A percentile compares a stretch with the other conserved stretches of the same genome.
These are phyloP conservation scores for Eumaeus atala DNA, from an alignment of 1,140 invertebrate species.

Conservation along the genomic window DNA sequence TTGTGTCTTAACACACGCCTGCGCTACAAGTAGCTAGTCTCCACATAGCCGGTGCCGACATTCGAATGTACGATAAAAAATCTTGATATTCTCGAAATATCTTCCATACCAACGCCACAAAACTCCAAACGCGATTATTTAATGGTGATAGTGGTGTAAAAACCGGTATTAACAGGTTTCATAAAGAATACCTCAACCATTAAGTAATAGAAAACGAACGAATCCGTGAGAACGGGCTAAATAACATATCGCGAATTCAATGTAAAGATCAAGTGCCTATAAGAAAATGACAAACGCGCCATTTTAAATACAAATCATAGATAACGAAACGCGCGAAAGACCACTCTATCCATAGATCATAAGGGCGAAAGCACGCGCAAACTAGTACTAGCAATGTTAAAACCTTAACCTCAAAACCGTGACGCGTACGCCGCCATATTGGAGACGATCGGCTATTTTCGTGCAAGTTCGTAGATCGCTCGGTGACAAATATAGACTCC, in stretches of 20 bases:
- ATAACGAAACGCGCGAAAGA: constrained; percentile 16
- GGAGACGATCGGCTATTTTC: constrained; percentile 47
- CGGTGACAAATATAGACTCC: constrained; percentile 29
- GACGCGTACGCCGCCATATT: constrained; percentile 59
- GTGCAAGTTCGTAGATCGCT: constrained; percentile 29
- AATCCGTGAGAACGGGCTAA: constrained; percentile 48
- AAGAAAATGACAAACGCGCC: constrained; percentile 58
- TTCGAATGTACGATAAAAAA: too few species aligned
- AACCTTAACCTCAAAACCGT: constrained; percentile 73
- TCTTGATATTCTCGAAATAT: too few species aligned
- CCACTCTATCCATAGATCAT: constrained; percentile 25
- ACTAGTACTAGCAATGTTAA: constrained; percentile 52
- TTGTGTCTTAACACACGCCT: too few species aligned
- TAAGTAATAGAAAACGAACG: constrained; percentile 21
- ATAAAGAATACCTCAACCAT: too few species aligned
- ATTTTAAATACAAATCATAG: constrained; percentile 36
- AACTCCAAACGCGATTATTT: too few species aligned
- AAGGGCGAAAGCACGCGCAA: constrained; percentile 15
- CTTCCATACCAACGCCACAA: too few species aligned
- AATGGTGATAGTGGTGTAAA: too few species aligned
- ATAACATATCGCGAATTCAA: constrained; percentile 51
- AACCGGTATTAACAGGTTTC: too few species aligned
- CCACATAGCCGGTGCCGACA: too few species aligned
- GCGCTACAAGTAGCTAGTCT: too few species aligned
- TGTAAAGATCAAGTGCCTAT: constrained; percentile 69